Conservation (phyloP, 1,140 invertebrate species). For the Lepidurus couesii region DNA sequence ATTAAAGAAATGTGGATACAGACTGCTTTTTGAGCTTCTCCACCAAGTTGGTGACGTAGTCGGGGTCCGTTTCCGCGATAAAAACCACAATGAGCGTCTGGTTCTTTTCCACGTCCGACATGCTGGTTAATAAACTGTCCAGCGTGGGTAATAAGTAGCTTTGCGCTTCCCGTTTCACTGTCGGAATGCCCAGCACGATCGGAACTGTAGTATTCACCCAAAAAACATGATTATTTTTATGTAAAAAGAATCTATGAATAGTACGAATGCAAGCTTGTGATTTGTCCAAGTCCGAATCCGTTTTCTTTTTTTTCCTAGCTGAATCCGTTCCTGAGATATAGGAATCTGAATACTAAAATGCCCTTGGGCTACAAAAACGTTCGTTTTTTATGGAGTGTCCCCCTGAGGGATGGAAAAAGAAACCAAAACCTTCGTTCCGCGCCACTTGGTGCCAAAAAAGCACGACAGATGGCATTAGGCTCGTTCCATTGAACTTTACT, state of each 20-base stretch:
- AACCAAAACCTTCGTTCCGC: too few species aligned
- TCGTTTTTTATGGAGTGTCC: too few species aligned
- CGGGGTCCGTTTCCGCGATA: conserved; percentile 64
- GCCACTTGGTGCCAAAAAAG: neutral
- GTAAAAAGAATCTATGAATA: neutral
- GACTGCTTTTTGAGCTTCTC: conserved; percentile 34
- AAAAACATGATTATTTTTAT: conserved; percentile 23
- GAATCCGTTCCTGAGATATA: too few species aligned
- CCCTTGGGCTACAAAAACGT: too few species aligned
- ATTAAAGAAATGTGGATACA: neutral
- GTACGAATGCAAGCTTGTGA: too few species aligned
- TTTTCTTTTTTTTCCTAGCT: too few species aligned
- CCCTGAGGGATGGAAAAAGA: too few species aligned
- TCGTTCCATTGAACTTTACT: too few species aligned
- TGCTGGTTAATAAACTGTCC: conserved; percentile 75
- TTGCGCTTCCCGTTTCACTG: conserved; percentile 80
- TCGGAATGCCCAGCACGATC: conserved; percentile 80
- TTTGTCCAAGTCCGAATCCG: too few species aligned
- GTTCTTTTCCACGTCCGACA: conserved; percentile 66
- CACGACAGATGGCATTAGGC: neutral
- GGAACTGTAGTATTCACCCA: conserved; percentile 50
- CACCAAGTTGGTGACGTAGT: conserved; percentile 34
- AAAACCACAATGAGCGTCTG: conserved; percentile 84
- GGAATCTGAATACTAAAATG: too few species aligned
- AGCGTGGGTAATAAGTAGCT: conserved; percentile 81